These are phyloP conservation scores for Diloba caeruleocephala DNA, from an alignment of 2,888 invertebrate genomes.

Conservation along the genomic window DNA sequence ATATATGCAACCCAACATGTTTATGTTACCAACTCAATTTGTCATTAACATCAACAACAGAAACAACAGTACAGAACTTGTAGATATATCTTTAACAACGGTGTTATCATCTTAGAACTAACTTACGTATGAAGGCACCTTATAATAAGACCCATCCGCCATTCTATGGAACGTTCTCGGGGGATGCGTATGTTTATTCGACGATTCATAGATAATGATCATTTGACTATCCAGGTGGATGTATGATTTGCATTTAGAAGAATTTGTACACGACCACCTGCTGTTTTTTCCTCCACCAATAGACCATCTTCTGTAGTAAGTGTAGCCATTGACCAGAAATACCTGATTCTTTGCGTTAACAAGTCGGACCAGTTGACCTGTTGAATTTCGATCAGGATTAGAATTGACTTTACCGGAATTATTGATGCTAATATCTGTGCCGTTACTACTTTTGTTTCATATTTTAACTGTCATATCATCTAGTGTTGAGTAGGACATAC, in stretches of 20 bases:
- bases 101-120: no score
- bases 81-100: no score
- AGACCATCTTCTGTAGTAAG: conserved; percentile 57
- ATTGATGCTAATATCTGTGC: not conserved
- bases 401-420: not conserved
- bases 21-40: no score
- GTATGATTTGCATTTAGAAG: conserved; percentile 37
- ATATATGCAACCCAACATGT: no score
- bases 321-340: conserved; percentile 53
- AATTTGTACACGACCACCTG: conserved; percentile 57
- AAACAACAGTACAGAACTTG: no score
- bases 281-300: conserved; percentile 38
- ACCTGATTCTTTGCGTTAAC: conserved; percentile 50
- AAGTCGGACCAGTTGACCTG: conserved; percentile 45
- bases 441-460: no score
- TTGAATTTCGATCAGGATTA: conserved; percentile 9
- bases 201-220: conserved; percentile 26
- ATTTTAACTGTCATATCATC: no score
- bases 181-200: conserved; percentile 51
- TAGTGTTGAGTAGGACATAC: no score
- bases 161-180: conserved; percentile 32
- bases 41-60: no score
- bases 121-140: no score
- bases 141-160: conserved; percentile 48
- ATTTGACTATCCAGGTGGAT: conserved; percentile 38